Base-by-base conservation (phyloP, 2,888 invertebrate genomes). In the Cecidostiba fungosa region DNA sequence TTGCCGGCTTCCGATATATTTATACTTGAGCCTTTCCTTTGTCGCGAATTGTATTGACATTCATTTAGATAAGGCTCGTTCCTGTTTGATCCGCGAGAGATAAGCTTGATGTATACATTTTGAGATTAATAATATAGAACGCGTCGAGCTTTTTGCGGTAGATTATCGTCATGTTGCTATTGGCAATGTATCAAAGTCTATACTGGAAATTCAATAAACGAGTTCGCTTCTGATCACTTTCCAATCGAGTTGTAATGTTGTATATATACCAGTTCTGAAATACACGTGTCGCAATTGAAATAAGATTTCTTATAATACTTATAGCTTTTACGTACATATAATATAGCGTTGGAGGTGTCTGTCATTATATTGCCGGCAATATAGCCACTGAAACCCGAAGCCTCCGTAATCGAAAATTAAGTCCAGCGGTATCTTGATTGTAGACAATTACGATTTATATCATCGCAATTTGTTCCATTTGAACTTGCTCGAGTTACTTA, bases 381-480 rank as follows among this genome's bases (percentile, higher is more conserved):
- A 50, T 50, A 50, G 3, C 19, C 50, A 50, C 19, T 50, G 54
- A 59, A 59, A 59, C n/a, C 23, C 54, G n/a, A 59, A n/a, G 54
- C n/a, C 19, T 8, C n/a, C 54, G 54, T n/a, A 59, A 59, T 59
- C 54, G 54, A 59, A 59, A 59, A n/a, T 59, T 59, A 59, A 59
- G 54, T 59, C 23, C n/a, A n/a, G 19, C n/a, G n/a, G n/a, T 59
- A 59, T 59, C 54, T 59, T n/a, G 0, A 59, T 59, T 59, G 54
- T n/a, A n/a, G 54, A 59, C 23, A 59, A 59, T 59, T 59, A 59
- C 54, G 54, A 59, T 59, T 59, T n/a, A n/a, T 59, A 59, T 59
- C 54, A 59, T 59, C 54, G 54, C n/a, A 59, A 59, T 59, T 59
- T n/a, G 19, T 19, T 50, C 19, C 14, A 50, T 16, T 50, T 50